Conservation (phyloP, 2,888 invertebrate genomes). For the Microplitis deprimator region DNA sequence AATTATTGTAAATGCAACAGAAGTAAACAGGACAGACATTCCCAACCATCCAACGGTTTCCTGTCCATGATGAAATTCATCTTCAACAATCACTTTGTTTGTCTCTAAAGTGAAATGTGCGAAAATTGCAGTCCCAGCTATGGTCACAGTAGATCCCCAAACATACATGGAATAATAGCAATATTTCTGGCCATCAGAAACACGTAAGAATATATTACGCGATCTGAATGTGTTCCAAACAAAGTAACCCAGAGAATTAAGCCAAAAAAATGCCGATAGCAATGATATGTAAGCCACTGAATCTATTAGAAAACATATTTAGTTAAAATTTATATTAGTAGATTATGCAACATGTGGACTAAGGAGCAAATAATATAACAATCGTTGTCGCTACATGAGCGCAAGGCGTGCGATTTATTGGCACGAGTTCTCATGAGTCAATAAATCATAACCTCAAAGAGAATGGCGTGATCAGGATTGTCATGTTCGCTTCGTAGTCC, state of each 20-base stretch:
- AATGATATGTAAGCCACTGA: constrained; percentile 83
- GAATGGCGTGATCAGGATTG: too few relatives aligned
- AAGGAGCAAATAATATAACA: too few relatives aligned
- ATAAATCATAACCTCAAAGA: too few relatives aligned
- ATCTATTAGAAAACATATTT: constrained; percentile 72
- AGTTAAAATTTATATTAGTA: constrained; percentile 30
- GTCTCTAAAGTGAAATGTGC: constrained; percentile 87
- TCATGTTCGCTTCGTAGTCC: not conserved
- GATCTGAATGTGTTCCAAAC: constrained; percentile 92
- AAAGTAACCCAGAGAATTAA: constrained; percentile 88
- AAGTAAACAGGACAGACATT: constrained; percentile 86
- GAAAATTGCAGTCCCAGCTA: constrained; percentile 84
- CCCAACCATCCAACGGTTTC: constrained; percentile 87
- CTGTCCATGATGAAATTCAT: constrained; percentile 72
- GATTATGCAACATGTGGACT: not conserved
- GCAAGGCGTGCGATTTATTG: too few relatives aligned
- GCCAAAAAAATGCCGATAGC: constrained; percentile 88
- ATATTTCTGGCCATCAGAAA: constrained; percentile 89
- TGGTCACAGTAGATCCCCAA: constrained; percentile 81
- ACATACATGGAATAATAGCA: constrained; percentile 89
- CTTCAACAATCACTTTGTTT: constrained; percentile 67
- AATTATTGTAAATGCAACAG: constrained; percentile 84
- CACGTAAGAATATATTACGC: constrained; percentile 86
- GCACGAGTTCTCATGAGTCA: too few relatives aligned
- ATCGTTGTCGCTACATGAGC: too few relatives aligned